Evolutionary conservation across 2,113 vertebrate species (phyloP).

Genomic region (Sorex araneus): DNA sequence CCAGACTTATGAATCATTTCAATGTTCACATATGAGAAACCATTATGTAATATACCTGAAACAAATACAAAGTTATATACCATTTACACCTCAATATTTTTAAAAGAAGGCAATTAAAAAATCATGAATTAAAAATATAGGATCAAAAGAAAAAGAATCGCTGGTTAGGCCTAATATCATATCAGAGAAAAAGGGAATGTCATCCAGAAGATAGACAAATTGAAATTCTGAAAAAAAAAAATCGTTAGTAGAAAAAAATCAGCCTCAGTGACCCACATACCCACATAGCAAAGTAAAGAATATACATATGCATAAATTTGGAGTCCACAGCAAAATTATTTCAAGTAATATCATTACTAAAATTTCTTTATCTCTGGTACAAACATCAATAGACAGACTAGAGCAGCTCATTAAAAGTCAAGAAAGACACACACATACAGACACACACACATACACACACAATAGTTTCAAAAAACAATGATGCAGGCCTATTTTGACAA

Average conservation of each 20-base stretch:
- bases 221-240: conserved; percentile 10
- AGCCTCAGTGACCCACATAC: background rate
- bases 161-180: background rate
- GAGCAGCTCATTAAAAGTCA: conserved; percentile 3
- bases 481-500: conserved; percentile 1
- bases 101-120: conserved; percentile 33
- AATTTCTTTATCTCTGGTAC: background rate
- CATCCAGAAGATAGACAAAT: background rate
- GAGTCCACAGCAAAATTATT: background rate
- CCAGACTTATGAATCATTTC: too few relatives aligned
- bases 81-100: background rate
- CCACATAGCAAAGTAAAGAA: background rate
- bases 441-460: background rate
- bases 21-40: too few relatives aligned
- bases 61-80: too few relatives aligned
- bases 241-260: background rate
- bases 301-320: background rate
- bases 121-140: background rate
- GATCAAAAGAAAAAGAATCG: too few relatives aligned
- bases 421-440: background rate
- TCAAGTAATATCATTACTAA: background rate
- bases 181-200: background rate
- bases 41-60: too few relatives aligned
- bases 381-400: background rate
- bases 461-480: background rate